These are phyloP conservation scores for Sebastes iracundus DNA, from an alignment of 2,797 vertebrate species.

Conservation along the genomic window DNA sequence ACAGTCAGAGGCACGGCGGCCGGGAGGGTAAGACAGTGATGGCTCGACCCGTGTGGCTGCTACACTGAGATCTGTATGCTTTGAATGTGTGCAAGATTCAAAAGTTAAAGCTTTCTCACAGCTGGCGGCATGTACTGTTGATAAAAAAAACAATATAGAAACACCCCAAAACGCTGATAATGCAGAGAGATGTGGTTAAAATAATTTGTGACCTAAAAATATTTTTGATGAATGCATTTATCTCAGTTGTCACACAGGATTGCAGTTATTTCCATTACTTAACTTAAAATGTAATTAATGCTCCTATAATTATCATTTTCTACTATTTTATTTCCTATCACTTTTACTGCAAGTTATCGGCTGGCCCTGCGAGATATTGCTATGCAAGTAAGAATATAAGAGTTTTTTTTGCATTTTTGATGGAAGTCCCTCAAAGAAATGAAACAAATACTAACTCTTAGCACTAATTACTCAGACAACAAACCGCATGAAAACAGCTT, in stretches of 20 bases:
- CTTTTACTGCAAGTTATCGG: background rate
- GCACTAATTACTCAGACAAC: background rate
- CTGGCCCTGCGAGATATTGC: background rate
- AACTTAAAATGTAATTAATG: background rate
- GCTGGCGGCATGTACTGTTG: background rate
- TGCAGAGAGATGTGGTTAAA: background rate
- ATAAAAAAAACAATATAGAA: background rate
- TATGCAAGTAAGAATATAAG: background rate
- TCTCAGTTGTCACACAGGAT: background rate
- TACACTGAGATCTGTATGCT: background rate
- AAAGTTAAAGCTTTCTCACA: background rate
- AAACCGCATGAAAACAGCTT: constrained; percentile 19
- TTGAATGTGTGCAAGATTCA: constrained; percentile 22
- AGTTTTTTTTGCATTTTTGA: background rate
- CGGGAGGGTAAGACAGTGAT: background rate
- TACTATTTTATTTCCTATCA: no score
- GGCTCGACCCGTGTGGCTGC: background rate
- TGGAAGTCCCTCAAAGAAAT: background rate
- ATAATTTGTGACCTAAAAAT: background rate
- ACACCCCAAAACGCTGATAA: background rate
- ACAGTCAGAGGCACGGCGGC: constrained; percentile 12
- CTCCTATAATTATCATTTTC: background rate
- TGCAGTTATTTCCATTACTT: background rate
- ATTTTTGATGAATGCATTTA: background rate
- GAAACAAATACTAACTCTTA: background rate